Evolutionary conservation across 2,113 vertebrate species (phyloP).

Genomic region (Mungos mungo): DNA sequence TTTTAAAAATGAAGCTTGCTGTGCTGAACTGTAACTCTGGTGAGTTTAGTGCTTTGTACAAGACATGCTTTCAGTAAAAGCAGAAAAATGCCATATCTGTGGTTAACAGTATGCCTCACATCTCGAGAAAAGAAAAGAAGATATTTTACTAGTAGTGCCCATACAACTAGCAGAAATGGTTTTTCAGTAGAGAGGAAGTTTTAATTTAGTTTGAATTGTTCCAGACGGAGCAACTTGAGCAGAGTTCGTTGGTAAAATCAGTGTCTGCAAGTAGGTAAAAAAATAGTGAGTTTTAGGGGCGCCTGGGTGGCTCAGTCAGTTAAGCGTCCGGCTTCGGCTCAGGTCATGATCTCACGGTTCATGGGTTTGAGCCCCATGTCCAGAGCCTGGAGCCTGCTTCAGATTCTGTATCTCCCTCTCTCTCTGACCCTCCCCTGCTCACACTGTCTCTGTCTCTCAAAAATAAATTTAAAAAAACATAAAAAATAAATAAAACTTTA

Average conservation of each 20-base stretch:
- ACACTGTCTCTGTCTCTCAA: too few relatives aligned
- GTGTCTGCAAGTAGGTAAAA: background rate
- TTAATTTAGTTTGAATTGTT: background rate
- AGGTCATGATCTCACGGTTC: too few relatives aligned
- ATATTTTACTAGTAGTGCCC: background rate
- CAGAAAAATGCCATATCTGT: background rate
- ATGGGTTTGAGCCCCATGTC: too few relatives aligned
- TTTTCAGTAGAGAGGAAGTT: background rate
- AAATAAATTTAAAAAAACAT: too few relatives aligned
- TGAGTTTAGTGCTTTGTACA: background rate
- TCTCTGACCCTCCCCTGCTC: too few relatives aligned
- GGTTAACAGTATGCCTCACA: background rate
- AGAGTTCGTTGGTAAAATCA: background rate
- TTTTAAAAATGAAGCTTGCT: conserved; percentile 24
- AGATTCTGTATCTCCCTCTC: too few relatives aligned
- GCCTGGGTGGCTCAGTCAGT: too few relatives aligned
- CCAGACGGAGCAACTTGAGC: background rate
- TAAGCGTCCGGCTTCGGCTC: too few relatives aligned
- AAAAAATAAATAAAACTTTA: too few relatives aligned
- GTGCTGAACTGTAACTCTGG: background rate
- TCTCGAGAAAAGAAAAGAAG: background rate
- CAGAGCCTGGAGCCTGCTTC: too few relatives aligned
- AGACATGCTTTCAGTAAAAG: background rate
- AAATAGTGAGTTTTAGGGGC: background rate
- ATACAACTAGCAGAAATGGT: background rate